Evolutionary conservation across 2,113 vertebrate genomes (phyloP), one percentile per base, ranked within the genome.

Genomic region (Maccullochella peelii): DNA sequence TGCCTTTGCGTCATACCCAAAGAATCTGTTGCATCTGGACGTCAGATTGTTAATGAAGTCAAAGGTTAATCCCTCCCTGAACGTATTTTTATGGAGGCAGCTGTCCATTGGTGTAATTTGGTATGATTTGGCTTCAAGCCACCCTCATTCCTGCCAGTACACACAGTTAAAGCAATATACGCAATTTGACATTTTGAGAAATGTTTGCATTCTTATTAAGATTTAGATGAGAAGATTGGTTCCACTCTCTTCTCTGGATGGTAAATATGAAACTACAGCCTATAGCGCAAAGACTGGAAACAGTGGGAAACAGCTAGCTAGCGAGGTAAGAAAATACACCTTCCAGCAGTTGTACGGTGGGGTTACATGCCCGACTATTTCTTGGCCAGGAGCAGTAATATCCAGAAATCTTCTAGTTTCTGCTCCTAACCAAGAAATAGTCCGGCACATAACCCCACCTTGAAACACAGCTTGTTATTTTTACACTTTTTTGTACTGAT

Each of bases 11-110:
- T 90, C 85, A 83, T 42, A n/a, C 3, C 8, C 52, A 42, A 88
- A 76, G 18, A 68, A 90, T 90, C 49, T 40, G 10, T 81, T 72
- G 36, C 79, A 87, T 88, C 80, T 79, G 62, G 18, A 80, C 18
- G 18, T 71, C 52, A 63, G 58, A 63, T 54, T 74, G 77, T 86
- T 80, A 63, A 38, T 58, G 38, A 77, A 80, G 83, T 91, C 80
- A 70, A 79, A 77, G 88, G 74, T 86, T 73, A 67, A 65, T 67
- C 57, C n/a, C 38, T 23, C 23, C 73, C 59, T 49, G 62, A 62
- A 38, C 10, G 4, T 79, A 66, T 77, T 84, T 67, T 84, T 67
- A 80, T 42, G 33, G 55, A 80, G 42, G 55, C 88, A 90, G 85
- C 74, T 85, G 42, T 68, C 52, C 44, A 38, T 36, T 69, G 21